A percentile compares a stretch with the other conserved stretches of the same genome.
phyloP scores from a whole-genome alignment of 1,140 invertebrate genomes.

The Nephotettix cincticeps region DNA sequence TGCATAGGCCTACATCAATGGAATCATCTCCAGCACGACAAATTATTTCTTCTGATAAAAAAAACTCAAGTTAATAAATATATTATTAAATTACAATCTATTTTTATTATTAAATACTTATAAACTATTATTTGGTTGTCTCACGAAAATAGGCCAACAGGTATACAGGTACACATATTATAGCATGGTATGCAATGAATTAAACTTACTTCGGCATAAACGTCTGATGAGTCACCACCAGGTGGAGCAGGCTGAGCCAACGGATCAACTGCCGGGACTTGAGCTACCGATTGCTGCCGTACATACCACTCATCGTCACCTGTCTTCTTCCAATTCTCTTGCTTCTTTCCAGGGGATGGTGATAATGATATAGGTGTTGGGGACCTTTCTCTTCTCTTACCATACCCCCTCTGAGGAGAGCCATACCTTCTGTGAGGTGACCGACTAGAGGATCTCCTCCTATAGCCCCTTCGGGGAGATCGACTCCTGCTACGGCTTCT shows the following conservation, averaged over 20 bases:
- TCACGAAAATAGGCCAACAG: too few species aligned
- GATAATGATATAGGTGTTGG: neutral
- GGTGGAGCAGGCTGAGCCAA: neutral
- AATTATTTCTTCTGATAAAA: too few species aligned
- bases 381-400: neutral
- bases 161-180: too few species aligned
- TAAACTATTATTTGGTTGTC: too few species aligned
- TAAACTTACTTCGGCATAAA: neutral
- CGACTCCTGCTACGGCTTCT: conserved; percentile 14
- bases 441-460: neutral
- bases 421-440: conserved; percentile 2
- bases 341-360: neutral
- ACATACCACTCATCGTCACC: too few species aligned
- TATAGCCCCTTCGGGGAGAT: neutral
- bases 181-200: too few species aligned
- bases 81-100: too few species aligned
- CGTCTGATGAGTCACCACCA: neutral
- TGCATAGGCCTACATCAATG: too few species aligned
- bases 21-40: too few species aligned
- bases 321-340: too few species aligned
- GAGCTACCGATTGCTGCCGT: neutral
- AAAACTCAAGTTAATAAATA: too few species aligned
- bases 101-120: too few species aligned
- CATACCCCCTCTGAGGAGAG: neutral
- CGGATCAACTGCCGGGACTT: neutral